A percentile compares a stretch with the other conserved stretches of the same genome.
Evolutionary conservation across 2,797 vertebrate species (phyloP).

Genomic region (Okamejei kenojei): DNA sequence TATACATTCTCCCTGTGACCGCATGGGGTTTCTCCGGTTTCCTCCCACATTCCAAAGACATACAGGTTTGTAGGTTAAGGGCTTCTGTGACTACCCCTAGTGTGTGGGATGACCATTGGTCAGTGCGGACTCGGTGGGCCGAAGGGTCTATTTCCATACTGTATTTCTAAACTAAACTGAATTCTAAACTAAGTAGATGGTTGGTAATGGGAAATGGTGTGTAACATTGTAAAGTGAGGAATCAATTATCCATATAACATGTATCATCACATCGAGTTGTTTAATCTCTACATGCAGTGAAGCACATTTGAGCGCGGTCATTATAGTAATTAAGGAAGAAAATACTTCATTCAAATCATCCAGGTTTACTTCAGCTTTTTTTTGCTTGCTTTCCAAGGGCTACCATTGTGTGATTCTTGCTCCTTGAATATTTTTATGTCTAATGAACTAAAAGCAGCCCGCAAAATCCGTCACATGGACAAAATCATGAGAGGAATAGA

Average conservation of each 20-base stretch:
- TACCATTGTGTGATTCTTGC: background rate
- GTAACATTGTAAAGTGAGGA: background rate
- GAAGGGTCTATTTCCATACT: no score
- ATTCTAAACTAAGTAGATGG: no score
- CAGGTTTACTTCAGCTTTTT: background rate
- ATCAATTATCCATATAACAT: background rate
- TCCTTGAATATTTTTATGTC: background rate
- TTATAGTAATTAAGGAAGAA: background rate
- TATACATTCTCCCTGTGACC: no score
- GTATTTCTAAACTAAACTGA: no score
- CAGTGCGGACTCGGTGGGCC: no score
- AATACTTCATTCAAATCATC: background rate
- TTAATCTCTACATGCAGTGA: background rate
- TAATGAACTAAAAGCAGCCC: background rate
- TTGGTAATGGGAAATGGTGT: background rate
- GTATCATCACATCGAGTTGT: background rate
- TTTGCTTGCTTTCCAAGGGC: background rate
- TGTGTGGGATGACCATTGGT: no score
- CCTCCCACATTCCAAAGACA: no score
- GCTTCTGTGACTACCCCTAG: no score
- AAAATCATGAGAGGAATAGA: no score
- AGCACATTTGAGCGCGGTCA: background rate
- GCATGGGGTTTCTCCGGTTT: no score
- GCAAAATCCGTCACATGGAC: background rate
- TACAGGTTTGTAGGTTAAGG: no score